Base-by-base conservation (phyloP, 1,140 invertebrate species). In the Phenacoccus solenopsis region DNA sequence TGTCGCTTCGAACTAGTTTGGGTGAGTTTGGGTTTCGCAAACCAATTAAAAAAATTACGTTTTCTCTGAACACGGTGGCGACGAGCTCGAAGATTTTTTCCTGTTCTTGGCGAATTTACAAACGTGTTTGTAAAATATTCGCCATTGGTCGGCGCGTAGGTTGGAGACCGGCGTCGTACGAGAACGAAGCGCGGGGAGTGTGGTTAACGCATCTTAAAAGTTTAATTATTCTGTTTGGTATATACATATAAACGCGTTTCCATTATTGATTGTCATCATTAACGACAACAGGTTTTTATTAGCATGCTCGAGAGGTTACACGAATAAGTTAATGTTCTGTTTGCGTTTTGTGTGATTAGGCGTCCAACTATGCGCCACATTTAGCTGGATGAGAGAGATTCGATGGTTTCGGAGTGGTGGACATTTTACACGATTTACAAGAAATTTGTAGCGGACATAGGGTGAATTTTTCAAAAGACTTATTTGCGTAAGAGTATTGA, bases 21-120 rank as follows among this genome's bases (percentile, higher is more conserved):
- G n/a, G n/a, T n/a, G n/a, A n/a, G n/a, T n/a, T n/a, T n/a, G n/a
- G n/a, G 16, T 49, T 49, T 49, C 38, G 38, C 38, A 49, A 49
- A 49, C 38, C 38, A 49, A 49, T 49, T 49, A 49, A 49, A 49
- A 49, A 49, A 49, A 49, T 49, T 49, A 49, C 38, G 38, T 49
- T 49, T 49, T 49, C 38, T 49, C 38, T n/a, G 38, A 49, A 16
- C 38, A n/a, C 38, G 38, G 38, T 32, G 30, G 30, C 30, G 30
- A 13, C 20, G 38, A 49, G 20, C 13, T 49, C 13, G 13, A 49
- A n/a, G 20, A 49, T 49, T 49, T 49, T 49, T 49, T 49, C 38
- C 38, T 49, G 38, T 49, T 49, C n/a, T 49, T n/a, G 38, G 3
- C 20, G 20, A 49, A 49, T 49, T 49, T 49, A 49, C 20, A 49